Conservation (phyloP, 64 coral and sea anemone species). For the Montipora efflorescens region DNA sequence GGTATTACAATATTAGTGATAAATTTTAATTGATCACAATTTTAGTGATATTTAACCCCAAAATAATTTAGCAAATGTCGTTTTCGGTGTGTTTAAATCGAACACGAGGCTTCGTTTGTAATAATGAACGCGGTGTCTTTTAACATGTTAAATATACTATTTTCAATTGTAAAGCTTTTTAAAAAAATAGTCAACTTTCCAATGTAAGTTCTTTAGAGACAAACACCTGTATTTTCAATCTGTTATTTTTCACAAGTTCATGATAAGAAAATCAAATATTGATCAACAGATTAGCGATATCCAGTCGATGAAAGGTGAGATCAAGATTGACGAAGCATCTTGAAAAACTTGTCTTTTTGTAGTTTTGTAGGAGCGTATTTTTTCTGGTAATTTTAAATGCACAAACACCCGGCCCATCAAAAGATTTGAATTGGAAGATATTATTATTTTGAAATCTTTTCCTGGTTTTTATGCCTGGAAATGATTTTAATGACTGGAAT, state of each 20-base stretch:
- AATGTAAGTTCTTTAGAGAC: slow-evolving; percentile 10
- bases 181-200: neutral
- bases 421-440: too few species aligned
- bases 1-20: too few species aligned
- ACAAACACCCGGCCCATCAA: too few species aligned
- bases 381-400: too few species aligned
- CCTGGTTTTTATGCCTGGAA: neutral
- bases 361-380: neutral
- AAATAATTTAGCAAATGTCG: too few species aligned
- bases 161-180: neutral
- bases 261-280: slow-evolving; percentile 24
- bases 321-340: neutral
- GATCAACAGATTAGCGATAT: neutral
- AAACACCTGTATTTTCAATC: slow-evolving; percentile 13
- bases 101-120: neutral
- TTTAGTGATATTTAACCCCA: too few species aligned
- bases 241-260: slow-evolving; percentile 1
- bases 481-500: neutral
- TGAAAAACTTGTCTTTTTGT: neutral
- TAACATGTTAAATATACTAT: neutral
- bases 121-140: neutral
- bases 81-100: neutral
- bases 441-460: neutral
- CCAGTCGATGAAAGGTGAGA: neutral
- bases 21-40: too few species aligned